Evolutionary conservation across 2,113 vertebrate species (phyloP), one percentile per base, ranked within the genome.

Genomic region (Alethe castanea): DNA sequence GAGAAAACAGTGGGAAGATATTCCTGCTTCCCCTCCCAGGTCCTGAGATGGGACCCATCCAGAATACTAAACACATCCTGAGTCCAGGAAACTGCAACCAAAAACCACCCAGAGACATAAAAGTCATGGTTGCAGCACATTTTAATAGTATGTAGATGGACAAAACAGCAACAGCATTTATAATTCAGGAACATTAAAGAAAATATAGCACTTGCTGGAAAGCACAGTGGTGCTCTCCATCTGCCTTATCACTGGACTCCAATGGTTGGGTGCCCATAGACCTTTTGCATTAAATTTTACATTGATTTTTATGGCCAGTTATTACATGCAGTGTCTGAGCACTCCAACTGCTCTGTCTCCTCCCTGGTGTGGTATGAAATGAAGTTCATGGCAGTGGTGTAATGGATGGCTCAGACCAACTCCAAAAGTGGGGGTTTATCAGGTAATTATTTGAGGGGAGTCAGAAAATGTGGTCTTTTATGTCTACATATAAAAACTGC

Each of bases 351-450:
- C 92, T 95, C 65, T 69, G 59, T 85, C 71, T 88, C 89, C 86
- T 97, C 98, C 96, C 97, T 77, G 29, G 96, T 96, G 97, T 96
- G 86, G 83, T 97, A 97, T 96, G 96, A 98, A 97, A 95, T 90
- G 72, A 95, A 97, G 96, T 97, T 98, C 96, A 96, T 69, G 88
- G 91, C 94, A 95, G 44, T 4, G 6, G 90, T 77, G 91, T 88
- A 97, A 97, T 95, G 96, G 94, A 96, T 59, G 86, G 90, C 70
- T 97, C 38, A 4, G 96, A 96, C 90, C 85, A 97, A 70, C 95
- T 96, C 81, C 95, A 97, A 88, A 94, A 86, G 54, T 53, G n/a
- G 50, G 53, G 90, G 77, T 94, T 96, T 95, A 94, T 90, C 67
- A 61, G 81, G 91, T 95, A 96, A 97, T 94, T 94, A 95, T 94